Evolutionary conservation across 2,797 vertebrate genomes (phyloP).

Genomic region (Periparus ater): DNA sequence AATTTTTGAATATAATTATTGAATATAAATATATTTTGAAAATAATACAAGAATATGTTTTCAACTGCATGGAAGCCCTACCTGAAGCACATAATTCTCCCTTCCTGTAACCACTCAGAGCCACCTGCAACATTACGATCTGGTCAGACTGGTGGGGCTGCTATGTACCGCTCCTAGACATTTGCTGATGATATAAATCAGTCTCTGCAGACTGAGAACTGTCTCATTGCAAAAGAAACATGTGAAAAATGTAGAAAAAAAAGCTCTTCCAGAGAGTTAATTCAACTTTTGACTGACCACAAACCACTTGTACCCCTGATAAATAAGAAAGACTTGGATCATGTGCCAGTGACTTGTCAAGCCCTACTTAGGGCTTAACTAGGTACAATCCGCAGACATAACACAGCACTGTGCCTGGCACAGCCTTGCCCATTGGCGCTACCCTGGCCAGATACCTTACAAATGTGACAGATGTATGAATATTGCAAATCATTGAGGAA

Average conservation of each 20-base stretch:
- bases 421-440: not conserved
- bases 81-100: not conserved
- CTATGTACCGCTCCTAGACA: not conserved
- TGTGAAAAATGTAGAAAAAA: slow-evolving; percentile 19
- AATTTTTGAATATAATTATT: not conserved
- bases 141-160: not conserved
- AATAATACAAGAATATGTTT: not conserved
- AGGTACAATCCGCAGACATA: slow-evolving; percentile 35
- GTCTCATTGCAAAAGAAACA: slow-evolving; percentile 21
- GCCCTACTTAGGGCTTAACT: slow-evolving; percentile 41
- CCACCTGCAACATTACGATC: not conserved
- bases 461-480: slow-evolving; percentile 15
- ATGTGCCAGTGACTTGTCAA: slow-evolving; percentile 44
- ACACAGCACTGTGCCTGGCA: slow-evolving; percentile 27
- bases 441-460: slow-evolving; percentile 1
- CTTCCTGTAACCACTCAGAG: not conserved
- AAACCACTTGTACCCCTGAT: slow-evolving; percentile 53
- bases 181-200: not conserved
- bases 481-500: slow-evolving; percentile 29
- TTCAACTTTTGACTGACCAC: slow-evolving; percentile 55
- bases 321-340: slow-evolving; percentile 47
- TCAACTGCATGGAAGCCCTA: not conserved
- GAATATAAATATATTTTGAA: not conserved
- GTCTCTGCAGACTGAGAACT: not conserved
- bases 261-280: slow-evolving; percentile 34